Evolutionary conservation across 2,113 vertebrate genomes (phyloP), one percentile per base, ranked within the genome.

Genomic region (Phyllostomus hastatus): DNA sequence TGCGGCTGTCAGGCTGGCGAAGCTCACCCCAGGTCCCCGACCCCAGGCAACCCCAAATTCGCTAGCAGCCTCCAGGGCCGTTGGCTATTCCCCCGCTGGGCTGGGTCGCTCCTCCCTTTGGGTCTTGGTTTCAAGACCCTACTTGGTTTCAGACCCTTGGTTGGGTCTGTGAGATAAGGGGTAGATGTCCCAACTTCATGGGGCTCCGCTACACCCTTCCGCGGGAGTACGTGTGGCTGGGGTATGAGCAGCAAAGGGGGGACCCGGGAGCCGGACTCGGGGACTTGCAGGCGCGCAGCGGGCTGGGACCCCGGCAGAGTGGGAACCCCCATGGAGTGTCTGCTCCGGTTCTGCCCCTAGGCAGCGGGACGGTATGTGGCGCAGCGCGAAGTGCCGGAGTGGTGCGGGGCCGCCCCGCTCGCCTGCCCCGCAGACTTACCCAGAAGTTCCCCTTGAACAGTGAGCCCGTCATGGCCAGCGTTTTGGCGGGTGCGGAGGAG

Each of bases 371-470:
- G 28, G 69, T 9, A 12, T 20, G 7, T 26, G 7, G 16, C 12
- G n/a, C 38, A 3, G 61, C 22, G 54, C 46, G 0, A 24, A 1
- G 67, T 46, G 48, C 24, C 52, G 6, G 20, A 24, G 81, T 0
- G 61, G 48, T 3, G 2, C 72, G 5, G 17, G 8, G 12, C 76
- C 1, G 46, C 17, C 16, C 7, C 3, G 43, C 12, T 41, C 24
- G 28, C 35, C 28, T 4, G 10, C 17, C 48, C 48, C 46, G 19
- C 61, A 3, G 26, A 92, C 98, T 99, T 95, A 99, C 99, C 99
- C 99, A 99, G 95, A 99, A 99, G 98, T 98, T 98, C 87, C 98
- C 99, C 89, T 99, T 99, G 94, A 99, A 99, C 90, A 98, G 98
- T 0, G 98, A 96, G 79, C 99, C 98, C 95, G 98, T 99, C 99